These are phyloP conservation scores for Trigoniulus corallinus DNA, from an alignment of 1,140 invertebrate species.

Conservation along the genomic window DNA sequence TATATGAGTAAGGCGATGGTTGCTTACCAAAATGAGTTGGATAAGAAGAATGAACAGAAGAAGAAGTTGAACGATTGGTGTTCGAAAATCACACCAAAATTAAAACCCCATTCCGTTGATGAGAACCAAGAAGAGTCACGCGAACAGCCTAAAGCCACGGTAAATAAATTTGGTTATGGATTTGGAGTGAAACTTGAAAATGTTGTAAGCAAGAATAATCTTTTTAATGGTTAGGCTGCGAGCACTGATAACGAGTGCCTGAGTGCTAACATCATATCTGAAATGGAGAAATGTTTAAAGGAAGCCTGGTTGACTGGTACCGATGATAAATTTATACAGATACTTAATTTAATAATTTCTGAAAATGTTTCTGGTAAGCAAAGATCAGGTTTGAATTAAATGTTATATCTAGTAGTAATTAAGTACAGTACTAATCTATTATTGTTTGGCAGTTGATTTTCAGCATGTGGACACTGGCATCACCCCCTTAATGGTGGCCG, in stretches of 20 bases:
- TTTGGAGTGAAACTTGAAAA: too few species aligned
- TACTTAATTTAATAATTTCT: slow-evolving; percentile 51
- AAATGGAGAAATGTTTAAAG: slow-evolving; percentile 23
- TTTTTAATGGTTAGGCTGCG: too few species aligned
- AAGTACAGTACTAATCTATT: too few species aligned
- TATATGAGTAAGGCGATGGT: slow-evolving; percentile 50
- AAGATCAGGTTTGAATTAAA: background rate
- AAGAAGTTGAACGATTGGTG: slow-evolving; percentile 29
- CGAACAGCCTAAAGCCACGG: too few species aligned
- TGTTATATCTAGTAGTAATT: too few species aligned
- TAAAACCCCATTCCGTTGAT: too few species aligned
- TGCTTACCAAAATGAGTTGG: slow-evolving; percentile 27
- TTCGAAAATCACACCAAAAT: too few species aligned
- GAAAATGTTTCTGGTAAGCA: slow-evolving; percentile 41
- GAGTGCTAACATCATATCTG: background rate
- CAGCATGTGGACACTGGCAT: slow-evolving; percentile 46
- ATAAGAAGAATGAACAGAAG: slow-evolving; percentile 31
- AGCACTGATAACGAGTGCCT: too few species aligned
- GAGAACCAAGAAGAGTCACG: too few species aligned
- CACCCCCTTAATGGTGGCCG: slow-evolving; percentile 58
- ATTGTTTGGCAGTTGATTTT: slow-evolving; percentile 26
- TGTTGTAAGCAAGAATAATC: too few species aligned
- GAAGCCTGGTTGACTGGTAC: slow-evolving; percentile 40
- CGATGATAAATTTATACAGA: slow-evolving; percentile 45
- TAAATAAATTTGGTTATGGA: too few species aligned